These are phyloP conservation scores for Rhea americana DNA, from an alignment of 2,113 vertebrate genomes.

Conservation along the genomic window DNA sequence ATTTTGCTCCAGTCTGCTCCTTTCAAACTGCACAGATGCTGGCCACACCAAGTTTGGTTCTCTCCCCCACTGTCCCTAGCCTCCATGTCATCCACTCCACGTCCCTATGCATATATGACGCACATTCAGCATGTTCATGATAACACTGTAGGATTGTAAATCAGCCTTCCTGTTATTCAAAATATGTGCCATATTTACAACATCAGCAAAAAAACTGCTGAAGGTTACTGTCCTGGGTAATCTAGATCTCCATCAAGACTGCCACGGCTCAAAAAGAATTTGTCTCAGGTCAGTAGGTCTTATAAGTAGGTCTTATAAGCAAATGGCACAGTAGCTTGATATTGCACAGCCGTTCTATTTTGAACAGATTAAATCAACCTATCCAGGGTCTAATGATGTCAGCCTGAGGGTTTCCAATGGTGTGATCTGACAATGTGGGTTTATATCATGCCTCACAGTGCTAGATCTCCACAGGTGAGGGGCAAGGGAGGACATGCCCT, in stretches of 20 bases:
- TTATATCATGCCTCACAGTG: accelerated
- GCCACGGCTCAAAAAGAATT: neutral
- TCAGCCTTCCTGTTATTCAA: neutral
- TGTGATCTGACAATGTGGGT: too few relatives aligned
- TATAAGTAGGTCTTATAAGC: neutral
- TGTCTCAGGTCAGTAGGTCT: neutral
- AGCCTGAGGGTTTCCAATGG: accelerated
- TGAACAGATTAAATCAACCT: neutral
- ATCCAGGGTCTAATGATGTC: neutral
- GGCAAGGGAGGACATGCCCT: neutral
- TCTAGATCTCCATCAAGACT: neutral
- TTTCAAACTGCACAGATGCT: neutral
- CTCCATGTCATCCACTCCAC: neutral
- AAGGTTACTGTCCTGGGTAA: neutral
- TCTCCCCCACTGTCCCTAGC: neutral
- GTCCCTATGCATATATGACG: neutral
- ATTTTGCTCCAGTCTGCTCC: neutral
- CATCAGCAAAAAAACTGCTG: neutral
- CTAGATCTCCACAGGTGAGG: neutral
- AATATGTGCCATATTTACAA: neutral
- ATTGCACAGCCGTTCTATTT: neutral
- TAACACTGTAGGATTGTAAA: neutral
- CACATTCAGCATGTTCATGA: neutral
- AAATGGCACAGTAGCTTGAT: neutral
- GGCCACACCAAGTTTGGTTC: neutral